A percentile compares a stretch with the other conserved stretches of the same genome.
These are phyloP conservation scores for Brachystomella parvula DNA, from an alignment of 1,140 invertebrate species.

Conservation along the genomic window DNA sequence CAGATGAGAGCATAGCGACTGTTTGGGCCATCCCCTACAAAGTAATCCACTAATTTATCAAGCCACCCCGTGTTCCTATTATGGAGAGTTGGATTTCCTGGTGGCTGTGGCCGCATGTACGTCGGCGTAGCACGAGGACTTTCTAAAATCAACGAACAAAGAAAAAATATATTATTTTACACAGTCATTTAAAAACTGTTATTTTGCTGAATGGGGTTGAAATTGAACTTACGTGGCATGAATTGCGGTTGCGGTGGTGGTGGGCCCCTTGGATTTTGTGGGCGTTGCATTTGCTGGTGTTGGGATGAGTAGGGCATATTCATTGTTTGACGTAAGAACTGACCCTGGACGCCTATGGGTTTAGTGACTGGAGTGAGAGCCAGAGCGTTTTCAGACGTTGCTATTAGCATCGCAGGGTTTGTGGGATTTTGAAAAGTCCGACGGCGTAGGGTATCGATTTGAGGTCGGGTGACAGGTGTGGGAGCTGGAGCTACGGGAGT, in stretches of 20 bases:
- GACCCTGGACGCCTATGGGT: slow-evolving; percentile 7
- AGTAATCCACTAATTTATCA: slow-evolving; percentile 84
- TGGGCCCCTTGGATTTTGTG: not conserved
- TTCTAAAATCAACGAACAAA: slow-evolving; percentile 16
- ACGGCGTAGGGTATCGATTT: slow-evolving; percentile 21
- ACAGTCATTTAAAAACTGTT: not conserved
- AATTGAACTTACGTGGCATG: not conserved
- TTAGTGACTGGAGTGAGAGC: not conserved
- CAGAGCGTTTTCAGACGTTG: not conserved
- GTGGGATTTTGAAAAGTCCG: not conserved
- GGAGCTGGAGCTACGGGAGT: slow-evolving; percentile 18
- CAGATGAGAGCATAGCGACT: slow-evolving; percentile 87
- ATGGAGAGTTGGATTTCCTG: slow-evolving; percentile 22
- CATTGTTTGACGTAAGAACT: slow-evolving; percentile 13
- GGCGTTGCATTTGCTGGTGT: slow-evolving; percentile 6
- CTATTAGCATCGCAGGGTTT: slow-evolving; percentile 11
- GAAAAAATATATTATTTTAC: not conserved
- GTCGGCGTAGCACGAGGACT: slow-evolving; percentile 6
- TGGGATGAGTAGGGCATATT: slow-evolving; percentile 6
- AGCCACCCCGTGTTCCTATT: slow-evolving; percentile 56
- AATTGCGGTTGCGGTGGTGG: not conserved
- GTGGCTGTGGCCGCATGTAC: slow-evolving; percentile 30
- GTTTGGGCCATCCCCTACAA: slow-evolving; percentile 89
- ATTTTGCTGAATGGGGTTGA: not conserved
- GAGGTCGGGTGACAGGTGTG: slow-evolving; percentile 13